Conservation (phyloP, 2,888 invertebrate genomes). For the Parochlus steinenii region DNA sequence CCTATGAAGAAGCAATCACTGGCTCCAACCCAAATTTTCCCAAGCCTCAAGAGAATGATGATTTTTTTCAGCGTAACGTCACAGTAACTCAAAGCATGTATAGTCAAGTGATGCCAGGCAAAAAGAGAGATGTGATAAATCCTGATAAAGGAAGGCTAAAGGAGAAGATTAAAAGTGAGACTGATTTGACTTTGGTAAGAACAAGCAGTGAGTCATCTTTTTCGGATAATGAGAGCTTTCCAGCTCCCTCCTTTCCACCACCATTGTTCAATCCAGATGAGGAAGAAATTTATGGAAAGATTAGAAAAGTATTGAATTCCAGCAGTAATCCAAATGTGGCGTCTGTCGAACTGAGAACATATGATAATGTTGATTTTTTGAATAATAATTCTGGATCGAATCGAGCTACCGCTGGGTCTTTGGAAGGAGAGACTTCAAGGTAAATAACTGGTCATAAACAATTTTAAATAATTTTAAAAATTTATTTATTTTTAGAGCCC, state of each 20-base stretch:
- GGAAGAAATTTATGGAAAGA: conserved; percentile 20
- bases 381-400: no score
- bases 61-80: conserved; percentile 11
- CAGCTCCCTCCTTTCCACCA: conserved; percentile 27
- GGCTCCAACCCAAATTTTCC: neutral
- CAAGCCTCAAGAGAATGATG: neutral
- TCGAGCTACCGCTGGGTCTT: neutral
- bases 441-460: neutral
- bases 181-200: conserved; percentile 3
- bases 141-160: neutral
- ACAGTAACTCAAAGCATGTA: conserved; percentile 13
- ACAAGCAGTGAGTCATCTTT: conserved; percentile 1
- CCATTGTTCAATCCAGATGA: conserved; percentile 19
- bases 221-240: conserved; percentile 15
- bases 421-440: neutral
- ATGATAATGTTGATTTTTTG: no score
- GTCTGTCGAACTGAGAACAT: no score
- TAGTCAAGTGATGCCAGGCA: neutral
- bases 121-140: neutral
- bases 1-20: conserved; percentile 24
- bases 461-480: no score
- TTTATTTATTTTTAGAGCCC: neutral
- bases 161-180: neutral
- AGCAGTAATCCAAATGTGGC: conserved; percentile 1
- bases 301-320: conserved; percentile 15